Base-by-base conservation (phyloP, 2,888 invertebrate species). In the Brachypalpus laphriformis region DNA sequence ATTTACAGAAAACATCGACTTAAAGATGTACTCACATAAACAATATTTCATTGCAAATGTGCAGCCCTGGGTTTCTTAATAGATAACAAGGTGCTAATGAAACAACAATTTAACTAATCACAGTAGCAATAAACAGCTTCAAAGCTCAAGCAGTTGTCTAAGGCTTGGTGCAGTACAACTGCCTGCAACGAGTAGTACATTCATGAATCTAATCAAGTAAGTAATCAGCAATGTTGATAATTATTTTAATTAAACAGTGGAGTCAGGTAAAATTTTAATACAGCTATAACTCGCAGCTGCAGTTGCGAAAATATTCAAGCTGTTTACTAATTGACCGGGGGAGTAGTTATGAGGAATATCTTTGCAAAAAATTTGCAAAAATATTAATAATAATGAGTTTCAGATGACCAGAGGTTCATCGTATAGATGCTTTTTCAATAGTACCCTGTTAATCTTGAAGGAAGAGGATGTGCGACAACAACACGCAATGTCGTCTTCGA, bases 241-340 rank as follows among this genome's bases (percentile, higher is more conserved):
- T 65, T 65, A 40, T 54, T 25, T 68, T 42, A 68, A 51, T 51
- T 40, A 66, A 40, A 37, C 34, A 34, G 22, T 22, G 37, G 4
- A 34, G 16, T 9, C 31, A n/a, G 14, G n/a, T 14, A 14, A 14
- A 14, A 4, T 40, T 14, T 34, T 40, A 14, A 14, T 40, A 14
- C 5, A 34, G 9, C 2, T 34, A n/a, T 40, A 14, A 40, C 14
- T 40, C 14, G 14, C 47, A 20, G 63, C 34, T 45, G 28, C 54
- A 28, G 28, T 3, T 54, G 31, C 16, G 3, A 16, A n/a, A 8
- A 42, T 8, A 18, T 25, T 1, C 9, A 16, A 20, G 14, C 14
- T 20, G 11, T 25, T 1, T 25, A 59, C 59, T 59, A 59, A 59
- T 42, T 59, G 59, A 31, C 16, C 6, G n/a, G n/a, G n/a, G n/a